Base-by-base conservation (phyloP, 2,888 invertebrate genomes). In the Oscheius onirici region DNA sequence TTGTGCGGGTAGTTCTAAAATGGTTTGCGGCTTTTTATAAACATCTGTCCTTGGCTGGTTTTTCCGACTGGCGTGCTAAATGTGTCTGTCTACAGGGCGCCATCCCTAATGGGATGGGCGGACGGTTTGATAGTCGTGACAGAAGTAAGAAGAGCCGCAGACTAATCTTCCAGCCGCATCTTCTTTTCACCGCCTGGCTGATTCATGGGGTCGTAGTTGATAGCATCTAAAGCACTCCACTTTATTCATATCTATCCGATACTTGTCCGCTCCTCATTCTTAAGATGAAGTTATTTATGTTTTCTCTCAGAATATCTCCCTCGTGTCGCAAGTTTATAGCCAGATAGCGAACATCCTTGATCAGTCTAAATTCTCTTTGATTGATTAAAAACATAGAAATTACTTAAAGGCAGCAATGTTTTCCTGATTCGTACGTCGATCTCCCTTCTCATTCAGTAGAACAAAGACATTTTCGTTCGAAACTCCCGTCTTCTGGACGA, bases 371-470 rank as follows among this genome's bases (percentile, higher is more conserved):
- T 58, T 34, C 20, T 28, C 22, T 10, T 17, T 41, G 13, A 22
- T 17, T n/a, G 40, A 1, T 58, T 17, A n/a, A 17, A 46, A n/a
- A 17, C 6, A 5, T 57, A 17, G 13, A 11, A 24, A 22, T 51
- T 54, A 70, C 70, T 61, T 70, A 41, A 70, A 70, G 20, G 61
- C 61, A 8, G 70, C 61, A 17, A 70, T 70, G 17, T 52, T 63
- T 17, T 57, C 70, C 20, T 54, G 44, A 63, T 70, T 70, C 5
- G 70, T 70, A 20, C 54, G 28, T 34, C 55, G 41, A 8, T 70
- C 70, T 61, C 70, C 70, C 28, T 63, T 70, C 20, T 70, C 70
- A 44, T 61, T 70, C 15, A 70, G 34, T 8, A 70, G 28, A 24
- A 70, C 70, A 28, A 70, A 22, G 3, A 70, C 61, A 54, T 70